phyloP scores from a whole-genome alignment of 1,140 invertebrate species.

The Heliconius himera region DNA sequence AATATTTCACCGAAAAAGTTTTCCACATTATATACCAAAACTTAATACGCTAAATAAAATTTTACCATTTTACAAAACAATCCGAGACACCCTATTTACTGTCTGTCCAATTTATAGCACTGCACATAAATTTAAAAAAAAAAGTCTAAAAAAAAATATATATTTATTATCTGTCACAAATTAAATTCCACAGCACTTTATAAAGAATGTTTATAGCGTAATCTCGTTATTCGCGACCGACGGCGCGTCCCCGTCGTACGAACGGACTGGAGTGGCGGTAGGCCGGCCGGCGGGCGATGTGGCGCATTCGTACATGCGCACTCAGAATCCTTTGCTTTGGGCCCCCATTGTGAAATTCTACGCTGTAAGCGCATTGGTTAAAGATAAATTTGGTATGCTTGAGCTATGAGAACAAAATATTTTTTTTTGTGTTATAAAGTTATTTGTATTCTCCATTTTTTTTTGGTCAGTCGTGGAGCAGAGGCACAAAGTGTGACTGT shows the following conservation, averaged over 20 bases:
- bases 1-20: too few species aligned
- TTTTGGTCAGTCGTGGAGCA: too few species aligned
- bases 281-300: conserved; percentile 48
- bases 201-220: conserved; percentile 40
- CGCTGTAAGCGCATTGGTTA: conserved; percentile 65
- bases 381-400: conserved; percentile 62
- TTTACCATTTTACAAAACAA: neutral
- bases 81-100: neutral
- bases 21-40: neutral
- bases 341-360: conserved; percentile 64
- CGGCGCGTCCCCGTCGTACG: conserved; percentile 48
- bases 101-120: conserved; percentile 5
- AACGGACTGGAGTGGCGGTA: conserved; percentile 57
- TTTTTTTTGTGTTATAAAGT: neutral
- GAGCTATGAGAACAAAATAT: neutral
- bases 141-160: too few species aligned
- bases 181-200: conserved; percentile 32
- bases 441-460: neutral
- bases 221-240: conserved; percentile 34
- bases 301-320: conserved; percentile 67
- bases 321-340: conserved; percentile 61
- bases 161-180: conserved; percentile 35
- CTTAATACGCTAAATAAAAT: neutral
- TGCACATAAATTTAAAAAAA: conserved; percentile 13
- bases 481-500: too few species aligned